phyloP scores from a whole-genome alignment of 2,113 vertebrate genomes.

The Willisornis vidua region DNA sequence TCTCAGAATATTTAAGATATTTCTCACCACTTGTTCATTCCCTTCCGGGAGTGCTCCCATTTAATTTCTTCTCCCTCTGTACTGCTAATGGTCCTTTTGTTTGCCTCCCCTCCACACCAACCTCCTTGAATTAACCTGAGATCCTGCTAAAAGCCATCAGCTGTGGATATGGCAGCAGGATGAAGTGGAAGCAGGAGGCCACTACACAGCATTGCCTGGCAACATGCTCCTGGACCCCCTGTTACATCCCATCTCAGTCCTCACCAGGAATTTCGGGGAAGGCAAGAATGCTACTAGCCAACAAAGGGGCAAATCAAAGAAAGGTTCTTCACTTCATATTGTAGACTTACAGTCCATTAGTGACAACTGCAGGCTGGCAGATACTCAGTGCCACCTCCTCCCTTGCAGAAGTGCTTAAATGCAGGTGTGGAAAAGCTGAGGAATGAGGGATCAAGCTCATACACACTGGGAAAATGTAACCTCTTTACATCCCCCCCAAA shows the following conservation, averaged over 20 bases:
- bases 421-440: neutral
- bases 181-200: neutral
- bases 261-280: neutral
- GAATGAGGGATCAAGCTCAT: neutral
- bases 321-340: neutral
- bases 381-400: neutral
- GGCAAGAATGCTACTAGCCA: neutral
- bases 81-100: neutral
- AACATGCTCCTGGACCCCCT: neutral
- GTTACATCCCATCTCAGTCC: neutral
- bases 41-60: neutral
- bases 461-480: rapidly evolving
- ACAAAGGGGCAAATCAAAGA: neutral
- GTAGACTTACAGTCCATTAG: neutral
- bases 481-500: neutral
- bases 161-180: neutral
- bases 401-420: neutral
- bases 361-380: neutral
- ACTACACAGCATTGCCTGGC: neutral
- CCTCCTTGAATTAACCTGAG: neutral
- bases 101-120: neutral
- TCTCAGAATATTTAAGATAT: neutral
- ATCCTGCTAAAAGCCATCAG: neutral
- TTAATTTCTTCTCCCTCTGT: neutral
- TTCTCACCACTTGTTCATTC: neutral